A percentile compares a stretch with the other conserved stretches of the same genome.
phyloP scores from a whole-genome alignment of 2,797 vertebrate species.

The Aeoliscus strigatus region DNA sequence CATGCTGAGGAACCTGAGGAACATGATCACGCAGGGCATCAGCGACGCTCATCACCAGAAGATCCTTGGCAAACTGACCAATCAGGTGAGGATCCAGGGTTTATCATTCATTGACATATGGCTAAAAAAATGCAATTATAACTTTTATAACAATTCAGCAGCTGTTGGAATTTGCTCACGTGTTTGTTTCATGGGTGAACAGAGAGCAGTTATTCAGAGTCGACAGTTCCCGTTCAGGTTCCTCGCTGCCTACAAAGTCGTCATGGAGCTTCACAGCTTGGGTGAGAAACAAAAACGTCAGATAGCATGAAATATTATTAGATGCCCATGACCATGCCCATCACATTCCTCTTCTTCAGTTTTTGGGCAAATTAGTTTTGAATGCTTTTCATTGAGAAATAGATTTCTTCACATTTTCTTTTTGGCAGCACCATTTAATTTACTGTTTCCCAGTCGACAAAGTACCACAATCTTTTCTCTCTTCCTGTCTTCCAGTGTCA shows the following conservation, averaged over 20 bases:
- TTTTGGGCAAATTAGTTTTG: no score
- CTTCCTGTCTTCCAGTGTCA: slow-evolving; percentile 16
- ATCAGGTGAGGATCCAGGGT: slow-evolving; percentile 61
- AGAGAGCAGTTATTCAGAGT: slow-evolving; percentile 82
- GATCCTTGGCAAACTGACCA: slow-evolving; percentile 74
- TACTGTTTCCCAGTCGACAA: background rate
- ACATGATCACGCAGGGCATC: slow-evolving; percentile 78
- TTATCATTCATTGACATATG: no score
- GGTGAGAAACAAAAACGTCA: slow-evolving; percentile 48
- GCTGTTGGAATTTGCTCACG: no score
- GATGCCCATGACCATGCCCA: no score
- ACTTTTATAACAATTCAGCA: no score
- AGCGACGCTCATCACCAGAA: slow-evolving; percentile 77
- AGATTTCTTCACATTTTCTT: no score
- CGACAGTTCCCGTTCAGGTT: slow-evolving; percentile 87
- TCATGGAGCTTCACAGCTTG: slow-evolving; percentile 67
- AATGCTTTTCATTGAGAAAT: no score
- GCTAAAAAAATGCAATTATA: no score
- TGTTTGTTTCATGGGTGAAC: slow-evolving; percentile 10
- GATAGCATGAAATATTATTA: no score
- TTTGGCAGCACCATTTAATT: background rate
- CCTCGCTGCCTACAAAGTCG: slow-evolving; percentile 83
- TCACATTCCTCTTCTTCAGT: no score
- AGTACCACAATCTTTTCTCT: background rate
- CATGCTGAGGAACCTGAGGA: slow-evolving; percentile 87